Base-by-base conservation (phyloP, 2,888 invertebrate genomes). In the Corbicula japonica region DNA sequence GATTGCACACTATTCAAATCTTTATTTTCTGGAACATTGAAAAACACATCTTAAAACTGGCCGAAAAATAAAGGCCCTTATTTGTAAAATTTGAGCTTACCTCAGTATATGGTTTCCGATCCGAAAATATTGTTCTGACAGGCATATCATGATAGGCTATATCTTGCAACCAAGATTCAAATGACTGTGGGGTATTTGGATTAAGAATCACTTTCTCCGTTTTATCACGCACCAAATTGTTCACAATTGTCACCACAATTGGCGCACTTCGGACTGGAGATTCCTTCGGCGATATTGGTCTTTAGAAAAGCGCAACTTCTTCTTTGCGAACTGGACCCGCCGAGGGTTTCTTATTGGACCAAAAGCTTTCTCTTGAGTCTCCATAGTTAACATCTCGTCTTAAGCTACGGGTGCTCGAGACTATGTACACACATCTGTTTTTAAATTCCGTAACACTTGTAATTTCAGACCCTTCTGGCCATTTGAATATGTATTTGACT, bases 111-210 rank as follows among this genome's bases (percentile, higher is more conserved):
- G 92, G 97, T 41, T 97, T 97, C 41, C 96, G 96, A 58, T 97
- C 97, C 35, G 98, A 98, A 94, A 97, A 98, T 96, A 98, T 95
- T 58, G 98, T 97, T 94, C 97, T 97, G 56, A 98, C 98, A 91
- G 92, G 91, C 70, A 91, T 83, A 23, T 84, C 70, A 12, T 88
- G 76, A 82, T 91, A 85, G 61, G 85, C 84, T 12, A 98, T 95
- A 94, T 98, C 98, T 93, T 97, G 97, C 73, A 98, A 94, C 38
- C 98, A 97, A 92, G 98, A 98, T 94, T 98, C 98, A 92, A 98
- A 98, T 0, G 97, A 97, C 91, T 98, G 98, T 35, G 97, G 96
- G 23, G 98, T 98, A 83, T 97, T 96, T 88, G 98, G 95, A 93
- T 98, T 98, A 80, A 98, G 94, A 86, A 98, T 94, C 61, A 98